Percentiles rank a stretch among this genome's conserved stretches.
phyloP scores from a whole-genome alignment of 2,113 vertebrate genomes.

The Sinocyclocheilus maitianheensis region DNA sequence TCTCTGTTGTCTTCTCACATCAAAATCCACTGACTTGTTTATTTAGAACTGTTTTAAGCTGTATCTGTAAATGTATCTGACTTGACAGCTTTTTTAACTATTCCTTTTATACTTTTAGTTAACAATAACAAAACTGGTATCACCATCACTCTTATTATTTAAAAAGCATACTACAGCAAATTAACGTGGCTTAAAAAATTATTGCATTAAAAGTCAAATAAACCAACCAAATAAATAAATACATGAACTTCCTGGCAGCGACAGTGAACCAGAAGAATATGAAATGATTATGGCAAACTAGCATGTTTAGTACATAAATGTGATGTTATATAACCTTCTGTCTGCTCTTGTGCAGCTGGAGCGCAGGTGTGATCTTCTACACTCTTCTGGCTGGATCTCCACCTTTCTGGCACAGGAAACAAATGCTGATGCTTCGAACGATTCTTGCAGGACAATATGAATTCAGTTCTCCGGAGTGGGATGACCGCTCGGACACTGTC shows the following conservation, averaged over 20 bases:
- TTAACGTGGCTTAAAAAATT: background rate
- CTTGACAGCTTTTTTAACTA: too few relatives aligned
- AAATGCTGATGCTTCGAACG: slow-evolving; percentile 97
- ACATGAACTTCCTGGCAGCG: background rate
- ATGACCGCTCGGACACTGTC: slow-evolving; percentile 91
- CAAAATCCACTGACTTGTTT: background rate
- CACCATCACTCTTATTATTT: too few relatives aligned
- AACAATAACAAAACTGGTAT: too few relatives aligned
- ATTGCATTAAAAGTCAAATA: background rate
- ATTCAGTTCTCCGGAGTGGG: slow-evolving; percentile 92
- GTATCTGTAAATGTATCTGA: too few relatives aligned
- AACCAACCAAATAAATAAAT: background rate
- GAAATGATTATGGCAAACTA: background rate
- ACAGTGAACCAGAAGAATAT: background rate
- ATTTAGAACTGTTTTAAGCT: too few relatives aligned
- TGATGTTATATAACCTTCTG: background rate
- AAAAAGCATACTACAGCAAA: background rate
- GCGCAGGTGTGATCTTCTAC: slow-evolving; percentile 96
- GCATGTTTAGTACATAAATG: background rate
- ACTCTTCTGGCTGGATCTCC: slow-evolving; percentile 94
- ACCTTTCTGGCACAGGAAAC: slow-evolving; percentile 98
- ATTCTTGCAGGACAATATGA: slow-evolving; percentile 89
- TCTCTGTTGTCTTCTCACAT: background rate
- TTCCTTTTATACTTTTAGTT: too few relatives aligned
- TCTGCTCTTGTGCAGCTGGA: slow-evolving; percentile 82